These are phyloP conservation scores for Masticophis lateralis DNA, from an alignment of 2,797 vertebrate genomes.

Conservation along the genomic window DNA sequence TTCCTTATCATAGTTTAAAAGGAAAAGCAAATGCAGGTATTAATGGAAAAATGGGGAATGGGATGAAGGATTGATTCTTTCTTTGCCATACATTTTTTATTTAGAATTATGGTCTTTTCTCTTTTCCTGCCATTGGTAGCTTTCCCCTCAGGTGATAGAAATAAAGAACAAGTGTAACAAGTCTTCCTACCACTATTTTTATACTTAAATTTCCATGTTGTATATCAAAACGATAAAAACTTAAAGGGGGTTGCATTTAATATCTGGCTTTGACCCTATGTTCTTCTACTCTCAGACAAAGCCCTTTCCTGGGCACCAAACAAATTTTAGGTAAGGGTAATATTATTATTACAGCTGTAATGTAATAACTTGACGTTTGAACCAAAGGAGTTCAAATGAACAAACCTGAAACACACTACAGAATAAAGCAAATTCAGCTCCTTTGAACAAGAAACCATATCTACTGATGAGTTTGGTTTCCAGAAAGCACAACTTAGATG, in stretches of 20 bases:
- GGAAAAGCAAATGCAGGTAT: neutral
- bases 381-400: neutral
- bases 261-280: neutral
- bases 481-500: neutral
- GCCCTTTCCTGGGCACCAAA: neutral
- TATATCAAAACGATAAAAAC: neutral
- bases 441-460: neutral
- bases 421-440: neutral
- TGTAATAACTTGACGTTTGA: neutral
- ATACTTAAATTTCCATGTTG: neutral
- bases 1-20: neutral
- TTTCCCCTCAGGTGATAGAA: neutral
- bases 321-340: neutral
- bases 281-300: neutral
- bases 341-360: neutral
- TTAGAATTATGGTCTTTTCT: neutral
- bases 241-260: neutral
- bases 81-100: neutral
- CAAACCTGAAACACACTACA: neutral
- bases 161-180: neutral
- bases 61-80: neutral
- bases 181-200: neutral
- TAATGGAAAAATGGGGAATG: neutral
- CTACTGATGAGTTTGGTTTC: neutral
- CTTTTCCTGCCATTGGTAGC: neutral